Evolutionary conservation across 2,888 invertebrate species (phyloP).

Genomic region (Leucoptera coffeella): DNA sequence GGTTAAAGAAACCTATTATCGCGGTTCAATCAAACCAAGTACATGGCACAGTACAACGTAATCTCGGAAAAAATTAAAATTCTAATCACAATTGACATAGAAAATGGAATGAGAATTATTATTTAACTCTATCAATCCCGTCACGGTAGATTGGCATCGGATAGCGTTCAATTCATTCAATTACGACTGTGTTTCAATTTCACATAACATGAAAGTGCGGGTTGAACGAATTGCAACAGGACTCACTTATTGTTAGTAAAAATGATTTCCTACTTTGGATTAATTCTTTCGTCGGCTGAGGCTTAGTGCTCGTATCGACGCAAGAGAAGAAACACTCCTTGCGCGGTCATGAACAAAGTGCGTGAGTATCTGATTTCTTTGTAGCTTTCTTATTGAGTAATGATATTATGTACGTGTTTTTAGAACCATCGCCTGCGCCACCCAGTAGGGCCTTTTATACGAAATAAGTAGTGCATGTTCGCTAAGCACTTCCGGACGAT

Average conservation of each 20-base stretch:
- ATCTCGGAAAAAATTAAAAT: conserved; percentile 45
- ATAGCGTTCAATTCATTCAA: conserved; percentile 49
- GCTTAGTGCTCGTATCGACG: conserved; percentile 37
- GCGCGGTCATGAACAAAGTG: conserved; percentile 38
- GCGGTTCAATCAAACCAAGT: conserved; percentile 29
- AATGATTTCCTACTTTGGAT: conserved; percentile 31
- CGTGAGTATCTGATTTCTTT: conserved; percentile 20
- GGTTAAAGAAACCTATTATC: conserved; percentile 35
- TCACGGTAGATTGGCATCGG: conserved; percentile 24
- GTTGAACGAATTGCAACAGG: conserved; percentile 47
- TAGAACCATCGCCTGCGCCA: no score
- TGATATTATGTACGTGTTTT: no score
- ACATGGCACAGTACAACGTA: conserved; percentile 18
- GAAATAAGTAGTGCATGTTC: conserved; percentile 35
- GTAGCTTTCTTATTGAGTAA: no score
- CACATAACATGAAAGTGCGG: conserved; percentile 42
- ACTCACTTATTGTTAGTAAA: conserved; percentile 49
- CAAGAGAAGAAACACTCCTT: conserved; percentile 22
- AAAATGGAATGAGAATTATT: conserved; percentile 46
- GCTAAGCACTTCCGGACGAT: conserved; percentile 42
- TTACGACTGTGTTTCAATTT: conserved; percentile 53
- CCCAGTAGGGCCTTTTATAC: conserved; percentile 31
- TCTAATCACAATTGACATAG: conserved; percentile 52
- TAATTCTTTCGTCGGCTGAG: conserved; percentile 17
- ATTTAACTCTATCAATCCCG: conserved; percentile 48